Evolutionary conservation across 2,888 invertebrate genomes (phyloP).

Genomic region (Megastigmus dorsalis): DNA sequence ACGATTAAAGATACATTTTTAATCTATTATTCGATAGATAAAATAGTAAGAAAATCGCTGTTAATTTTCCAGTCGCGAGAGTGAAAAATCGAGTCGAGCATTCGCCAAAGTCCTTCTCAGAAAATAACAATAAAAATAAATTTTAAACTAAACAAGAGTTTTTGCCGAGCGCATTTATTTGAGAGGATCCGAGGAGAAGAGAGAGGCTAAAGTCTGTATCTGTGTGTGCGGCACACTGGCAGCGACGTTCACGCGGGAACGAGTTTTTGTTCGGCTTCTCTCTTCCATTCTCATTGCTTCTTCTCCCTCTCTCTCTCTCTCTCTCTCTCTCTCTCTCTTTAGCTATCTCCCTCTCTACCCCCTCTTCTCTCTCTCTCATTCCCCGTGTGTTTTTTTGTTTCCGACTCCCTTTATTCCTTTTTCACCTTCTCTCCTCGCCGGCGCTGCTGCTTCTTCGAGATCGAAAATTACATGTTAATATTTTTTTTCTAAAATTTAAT

Average conservation of each 20-base stretch:
- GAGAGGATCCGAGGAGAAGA: slow-evolving; percentile 42
- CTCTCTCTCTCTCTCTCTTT: background rate
- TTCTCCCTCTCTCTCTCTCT: background rate
- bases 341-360: background rate
- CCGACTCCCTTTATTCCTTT: background rate
- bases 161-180: slow-evolving; percentile 56
- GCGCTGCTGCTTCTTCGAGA: background rate
- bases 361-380: background rate
- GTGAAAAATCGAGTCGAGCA: background rate
- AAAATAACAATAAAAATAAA: slow-evolving; percentile 23
- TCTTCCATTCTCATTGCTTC: slow-evolving; percentile 58
- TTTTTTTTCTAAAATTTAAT: slow-evolving; percentile 12
- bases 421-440: background rate
- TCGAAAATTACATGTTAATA: slow-evolving; percentile 10
- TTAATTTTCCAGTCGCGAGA: background rate
- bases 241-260: slow-evolving; percentile 56
- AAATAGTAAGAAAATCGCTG: background rate
- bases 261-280: slow-evolving; percentile 63
- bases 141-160: slow-evolving; percentile 52
- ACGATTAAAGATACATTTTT: background rate
- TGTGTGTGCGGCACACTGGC: slow-evolving; percentile 14
- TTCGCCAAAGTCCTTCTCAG: background rate
- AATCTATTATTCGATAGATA: background rate
- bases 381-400: background rate
- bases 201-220: slow-evolving; percentile 41